Percentiles rank a stretch among this genome's conserved stretches.
Evolutionary conservation across 2,113 vertebrate genomes (phyloP).

Genomic region (Indri indri): DNA sequence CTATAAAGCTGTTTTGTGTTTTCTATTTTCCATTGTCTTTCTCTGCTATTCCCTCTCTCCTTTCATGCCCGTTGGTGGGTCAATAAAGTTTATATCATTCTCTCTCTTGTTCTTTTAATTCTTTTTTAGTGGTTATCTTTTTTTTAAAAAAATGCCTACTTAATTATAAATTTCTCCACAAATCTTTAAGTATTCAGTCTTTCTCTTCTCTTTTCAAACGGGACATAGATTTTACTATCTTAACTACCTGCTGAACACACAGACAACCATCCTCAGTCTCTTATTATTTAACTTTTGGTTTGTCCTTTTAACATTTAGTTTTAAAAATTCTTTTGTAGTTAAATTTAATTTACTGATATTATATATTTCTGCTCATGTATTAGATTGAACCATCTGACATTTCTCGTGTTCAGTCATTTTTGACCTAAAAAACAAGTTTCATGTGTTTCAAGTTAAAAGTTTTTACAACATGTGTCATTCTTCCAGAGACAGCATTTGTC

Average conservation of each 20-base stretch:
- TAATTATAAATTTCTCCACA: neutral
- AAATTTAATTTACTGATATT: neutral
- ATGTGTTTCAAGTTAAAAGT: neutral
- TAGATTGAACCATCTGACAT: neutral
- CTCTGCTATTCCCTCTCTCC: neutral
- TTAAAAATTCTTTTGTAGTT: neutral
- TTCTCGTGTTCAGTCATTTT: neutral
- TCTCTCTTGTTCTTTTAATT: neutral
- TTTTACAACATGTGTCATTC: neutral
- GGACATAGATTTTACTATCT: neutral
- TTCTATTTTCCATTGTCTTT: neutral
- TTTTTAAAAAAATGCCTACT: neutral
- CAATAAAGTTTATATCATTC: neutral
- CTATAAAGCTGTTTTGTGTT: neutral
- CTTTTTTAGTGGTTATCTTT: neutral
- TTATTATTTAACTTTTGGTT: neutral
- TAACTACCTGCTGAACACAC: neutral
- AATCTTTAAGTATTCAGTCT: neutral
- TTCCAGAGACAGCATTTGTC: neutral
- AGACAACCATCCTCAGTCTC: neutral
- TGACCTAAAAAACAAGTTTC: neutral
- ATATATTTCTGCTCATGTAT: neutral
- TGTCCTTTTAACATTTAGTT: neutral
- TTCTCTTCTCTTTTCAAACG: conserved; percentile 11
- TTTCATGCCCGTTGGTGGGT: neutral